A percentile compares a stretch with the other conserved stretches of the same genome.
Conservation (phyloP, 1,140 invertebrate species). For the Subanguina moxae region DNA sequence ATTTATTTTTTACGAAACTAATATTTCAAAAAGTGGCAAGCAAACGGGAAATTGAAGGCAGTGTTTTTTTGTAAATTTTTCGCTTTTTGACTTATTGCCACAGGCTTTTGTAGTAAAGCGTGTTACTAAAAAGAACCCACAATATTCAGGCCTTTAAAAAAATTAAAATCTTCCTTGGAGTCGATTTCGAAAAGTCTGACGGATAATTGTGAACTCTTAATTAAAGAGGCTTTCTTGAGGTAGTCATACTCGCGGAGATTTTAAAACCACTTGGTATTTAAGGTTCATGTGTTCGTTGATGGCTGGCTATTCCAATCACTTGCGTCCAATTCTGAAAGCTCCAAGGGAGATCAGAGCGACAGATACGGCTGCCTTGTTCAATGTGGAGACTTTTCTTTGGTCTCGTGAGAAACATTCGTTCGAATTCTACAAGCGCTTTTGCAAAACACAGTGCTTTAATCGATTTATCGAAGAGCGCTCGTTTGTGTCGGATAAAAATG, state of each 20-base stretch:
- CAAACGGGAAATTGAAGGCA: too few relatives aligned
- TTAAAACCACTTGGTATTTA: conserved; percentile 7
- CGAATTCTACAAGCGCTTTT: conserved; percentile 54
- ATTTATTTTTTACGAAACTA: too few relatives aligned
- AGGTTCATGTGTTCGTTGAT: conserved; percentile 87
- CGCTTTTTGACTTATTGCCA: too few relatives aligned
- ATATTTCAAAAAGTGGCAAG: too few relatives aligned
- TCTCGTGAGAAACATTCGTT: conserved; percentile 43
- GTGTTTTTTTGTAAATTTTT: too few relatives aligned
- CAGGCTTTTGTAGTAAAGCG: too few relatives aligned
- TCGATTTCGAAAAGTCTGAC: too few relatives aligned
- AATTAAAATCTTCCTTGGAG: conserved; percentile 14
- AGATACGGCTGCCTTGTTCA: conserved; percentile 87
- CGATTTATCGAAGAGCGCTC: conserved; percentile 97
- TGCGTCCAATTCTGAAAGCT: conserved; percentile 88
- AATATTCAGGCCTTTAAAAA: conserved; percentile 35
- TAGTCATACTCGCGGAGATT: too few relatives aligned
- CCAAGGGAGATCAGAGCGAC: conserved; percentile 82
- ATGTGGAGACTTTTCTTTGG: conserved; percentile 76
- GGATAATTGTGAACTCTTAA: too few relatives aligned
- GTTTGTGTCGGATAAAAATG: conserved; percentile 87
- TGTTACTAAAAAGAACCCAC: too few relatives aligned
- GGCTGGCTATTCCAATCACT: conserved; percentile 80
- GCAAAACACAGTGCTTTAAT: conserved; percentile 56
- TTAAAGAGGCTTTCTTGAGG: too few relatives aligned